Conservation (phyloP, 2,113 vertebrate species). For the Tringa solitaria region DNA sequence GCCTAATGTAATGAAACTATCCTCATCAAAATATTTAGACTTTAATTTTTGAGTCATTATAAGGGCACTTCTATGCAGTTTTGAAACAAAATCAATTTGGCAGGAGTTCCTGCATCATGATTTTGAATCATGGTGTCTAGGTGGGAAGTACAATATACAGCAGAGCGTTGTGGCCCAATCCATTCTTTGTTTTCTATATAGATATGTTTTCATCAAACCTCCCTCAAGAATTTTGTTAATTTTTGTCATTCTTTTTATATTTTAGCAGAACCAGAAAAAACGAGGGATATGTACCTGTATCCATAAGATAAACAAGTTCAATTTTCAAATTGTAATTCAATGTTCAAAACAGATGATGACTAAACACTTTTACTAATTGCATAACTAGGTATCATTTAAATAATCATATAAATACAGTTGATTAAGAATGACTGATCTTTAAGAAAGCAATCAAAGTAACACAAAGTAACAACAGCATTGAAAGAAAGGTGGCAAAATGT, state of each 20-base stretch:
- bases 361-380: constrained; percentile 58
- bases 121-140: neutral
- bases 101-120: neutral
- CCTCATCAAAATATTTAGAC: constrained; percentile 49
- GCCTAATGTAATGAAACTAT: constrained; percentile 40
- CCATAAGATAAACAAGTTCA: neutral
- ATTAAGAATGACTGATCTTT: constrained; percentile 58
- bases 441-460: constrained; percentile 40
- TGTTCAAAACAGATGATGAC: constrained; percentile 47
- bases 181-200: neutral
- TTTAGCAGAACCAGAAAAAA: neutral
- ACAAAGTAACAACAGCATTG: neutral
- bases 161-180: neutral
- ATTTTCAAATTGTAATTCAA: constrained; percentile 26
- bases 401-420: constrained; percentile 65
- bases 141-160: neutral
- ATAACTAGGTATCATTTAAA: constrained; percentile 59
- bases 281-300: neutral
- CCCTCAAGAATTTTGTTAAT: neutral
- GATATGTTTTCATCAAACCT: neutral
- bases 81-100: constrained; percentile 8
- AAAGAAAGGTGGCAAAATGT: neutral
- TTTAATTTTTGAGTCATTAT: constrained; percentile 52
- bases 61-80: neutral
- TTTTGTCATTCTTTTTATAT: neutral